phyloP scores from a whole-genome alignment of 2,888 invertebrate species.

The Lepidochitona cinerea region DNA sequence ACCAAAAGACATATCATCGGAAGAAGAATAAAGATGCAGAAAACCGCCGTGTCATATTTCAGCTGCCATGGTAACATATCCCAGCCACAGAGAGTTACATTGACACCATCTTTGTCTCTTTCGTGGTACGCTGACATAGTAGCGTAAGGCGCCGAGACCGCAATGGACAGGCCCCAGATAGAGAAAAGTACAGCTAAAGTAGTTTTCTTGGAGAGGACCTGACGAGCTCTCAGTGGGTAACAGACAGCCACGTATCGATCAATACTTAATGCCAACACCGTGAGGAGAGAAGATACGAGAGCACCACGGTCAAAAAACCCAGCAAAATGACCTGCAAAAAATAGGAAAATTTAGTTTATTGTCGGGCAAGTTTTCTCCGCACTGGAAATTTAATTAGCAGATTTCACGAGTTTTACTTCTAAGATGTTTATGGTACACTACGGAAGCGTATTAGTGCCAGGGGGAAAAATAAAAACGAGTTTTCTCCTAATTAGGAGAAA shows the following conservation, averaged over 20 bases:
- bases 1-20: not conserved
- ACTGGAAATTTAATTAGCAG: no score
- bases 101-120: not conserved
- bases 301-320: constrained; percentile 3
- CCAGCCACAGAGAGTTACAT: not conserved
- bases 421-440: no score
- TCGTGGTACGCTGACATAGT: not conserved
- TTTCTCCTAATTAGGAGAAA: no score
- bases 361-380: no score
- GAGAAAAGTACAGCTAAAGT: not conserved
- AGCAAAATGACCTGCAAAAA: not conserved
- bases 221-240: not conserved
- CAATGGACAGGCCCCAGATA: constrained; percentile 1
- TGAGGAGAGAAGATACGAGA: not conserved
- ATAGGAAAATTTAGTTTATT: not conserved
- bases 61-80: not conserved
- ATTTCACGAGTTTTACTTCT: no score
- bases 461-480: no score
- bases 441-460: no score
- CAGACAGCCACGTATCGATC: not conserved
- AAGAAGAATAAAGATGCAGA: not conserved
- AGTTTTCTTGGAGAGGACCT: not conserved
- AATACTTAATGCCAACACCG: not conserved
- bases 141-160: not conserved
- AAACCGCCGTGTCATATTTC: not conserved